A percentile compares a stretch with the other conserved stretches of the same genome.
phyloP scores from a whole-genome alignment of 2,113 vertebrate species.

The mouse (Mus musculus) region GRCm39 chr5:118690501-118691000 shows the following conservation, averaged over 20 bases:
- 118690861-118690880: background rate
- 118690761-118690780: background rate
- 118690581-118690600: no score
- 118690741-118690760: background rate
- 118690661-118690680: conserved; percentile 13
- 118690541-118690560: background rate
- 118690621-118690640: no score
- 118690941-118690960: background rate
- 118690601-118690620: no score
- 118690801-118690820: background rate
- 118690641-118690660: background rate
- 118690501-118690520: background rate
- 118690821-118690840: background rate
- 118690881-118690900: background rate
- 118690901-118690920: background rate
- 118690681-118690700: conserved; percentile 12
- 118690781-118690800: background rate
- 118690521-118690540: background rate
- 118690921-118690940: background rate
- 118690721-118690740: background rate
- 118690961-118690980: background rate
- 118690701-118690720: background rate
- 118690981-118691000: background rate
- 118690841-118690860: background rate
- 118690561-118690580: no score